Conservation (phyloP, 2,888 invertebrate genomes). For the Chouioia cunea region DNA sequence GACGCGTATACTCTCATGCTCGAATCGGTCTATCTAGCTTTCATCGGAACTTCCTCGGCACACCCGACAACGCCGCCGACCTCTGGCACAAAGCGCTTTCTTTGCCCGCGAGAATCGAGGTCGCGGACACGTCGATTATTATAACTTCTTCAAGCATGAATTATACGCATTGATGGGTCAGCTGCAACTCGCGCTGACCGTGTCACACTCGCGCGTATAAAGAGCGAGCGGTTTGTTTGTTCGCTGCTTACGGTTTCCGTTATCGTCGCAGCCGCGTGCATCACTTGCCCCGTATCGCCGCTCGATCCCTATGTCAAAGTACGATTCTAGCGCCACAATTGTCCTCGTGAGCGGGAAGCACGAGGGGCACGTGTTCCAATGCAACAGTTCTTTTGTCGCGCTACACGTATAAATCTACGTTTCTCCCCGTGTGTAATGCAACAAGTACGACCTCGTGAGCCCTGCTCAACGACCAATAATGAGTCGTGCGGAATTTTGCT, state of each 20-base stretch:
- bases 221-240: conserved; percentile 13
- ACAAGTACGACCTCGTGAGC: no score
- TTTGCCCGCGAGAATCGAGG: conserved; percentile 48
- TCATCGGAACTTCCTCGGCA: conserved; percentile 37
- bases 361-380: neutral
- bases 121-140: conserved; percentile 55
- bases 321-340: conserved; percentile 24
- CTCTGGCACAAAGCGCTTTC: conserved; percentile 50
- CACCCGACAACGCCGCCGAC: conserved; percentile 51
- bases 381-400: neutral
- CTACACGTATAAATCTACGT: no score
- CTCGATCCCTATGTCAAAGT: conserved; percentile 39
- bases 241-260: conserved; percentile 53
- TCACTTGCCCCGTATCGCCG: conserved; percentile 50
- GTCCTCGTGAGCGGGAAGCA: conserved; percentile 16
- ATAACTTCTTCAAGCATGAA: conserved; percentile 51
- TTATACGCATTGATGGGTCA: conserved; percentile 16
- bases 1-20: conserved; percentile 23
- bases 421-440: no score
- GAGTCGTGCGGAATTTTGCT: no score
- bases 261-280: conserved; percentile 65
- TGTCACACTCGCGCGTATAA: neutral
- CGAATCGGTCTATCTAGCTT: neutral
- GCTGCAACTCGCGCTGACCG: no score
- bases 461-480: no score